Base-by-base conservation (phyloP, 2,113 vertebrate species). In the Arenaria interpres region DNA sequence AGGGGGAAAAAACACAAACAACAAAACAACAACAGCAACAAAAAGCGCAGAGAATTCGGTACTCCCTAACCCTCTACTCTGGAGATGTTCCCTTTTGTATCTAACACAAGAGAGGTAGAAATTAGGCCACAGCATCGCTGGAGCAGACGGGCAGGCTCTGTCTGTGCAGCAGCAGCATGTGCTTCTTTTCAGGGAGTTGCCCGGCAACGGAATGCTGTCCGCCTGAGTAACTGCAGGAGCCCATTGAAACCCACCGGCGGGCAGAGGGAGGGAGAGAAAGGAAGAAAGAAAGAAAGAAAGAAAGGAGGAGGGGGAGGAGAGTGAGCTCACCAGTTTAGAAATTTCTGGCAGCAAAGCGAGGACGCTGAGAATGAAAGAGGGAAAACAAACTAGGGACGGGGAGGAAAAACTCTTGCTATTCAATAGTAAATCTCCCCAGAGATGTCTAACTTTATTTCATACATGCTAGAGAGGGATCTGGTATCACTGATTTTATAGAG, bases 191-290 rank as follows among this genome's bases (percentile, higher is more conserved):
- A 54, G 93, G 32, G 86, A 71, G 98, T 98, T 97, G 97, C 98
- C n/a, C 18, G 93, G 98, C 95, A 98, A 98, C 98, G 46, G 64
- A 97, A 98, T 97, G 97, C 98, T 96, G 95, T 94, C 95, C 66
- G 96, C 95, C 95, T 46, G 80, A 94, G 93, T 39, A 96, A 59
- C 96, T 53, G 94, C 85, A 68, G 94, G 95, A 97, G 78, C 96
- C 93, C 96, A 96, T 97, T 94, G 97, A 97, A 88, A 89, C 33
- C 54, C 76, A 72, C 57, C 73, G 87, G 27, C 86, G 6, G 96
- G 87, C 96, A 48, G 43, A 83, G 95, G 88, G 90, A 62, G 45
- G 77, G 39, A 53, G 88, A 69, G 93, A 96, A 86, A 89, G 81
- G 64, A 63, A 50, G n/a, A 75, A 88, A 89, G 78, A 50, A 68